Base-by-base conservation (phyloP, 23 tunicate species). In the Oikopleura dioica region DNA sequence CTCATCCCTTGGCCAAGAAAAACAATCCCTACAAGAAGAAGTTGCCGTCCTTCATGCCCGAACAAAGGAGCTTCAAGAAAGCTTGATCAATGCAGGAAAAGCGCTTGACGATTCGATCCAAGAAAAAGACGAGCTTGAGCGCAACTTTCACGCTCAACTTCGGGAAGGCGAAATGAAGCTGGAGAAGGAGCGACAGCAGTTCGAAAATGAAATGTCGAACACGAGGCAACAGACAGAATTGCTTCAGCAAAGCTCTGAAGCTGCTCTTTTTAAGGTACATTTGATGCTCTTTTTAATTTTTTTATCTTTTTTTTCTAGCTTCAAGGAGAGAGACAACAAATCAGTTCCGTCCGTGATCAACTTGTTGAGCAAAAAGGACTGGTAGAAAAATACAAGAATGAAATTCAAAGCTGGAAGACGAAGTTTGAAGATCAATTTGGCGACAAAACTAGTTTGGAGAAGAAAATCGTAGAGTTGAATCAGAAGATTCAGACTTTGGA, bases 261-360 rank as follows among this genome's bases (percentile, higher is more conserved):
- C 72, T 5, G 72, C 72, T 12, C 72, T 63, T 63, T 63, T 12
- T 63, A 63, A 63, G 26, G n/a, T n/a, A n/a, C n/a, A n/a, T n/a
- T n/a, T n/a, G n/a, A n/a, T n/a, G n/a, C n/a, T n/a, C n/a, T n/a
- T n/a, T n/a, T n/a, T n/a, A n/a, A n/a, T n/a, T n/a, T n/a, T n/a
- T n/a, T n/a, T n/a, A n/a, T n/a, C n/a, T n/a, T n/a, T n/a, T n/a
- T n/a, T n/a, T n/a, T n/a, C n/a, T n/a, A n/a, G n/a, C 72, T 63
- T 2, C 72, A 63, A 31, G 72, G 72, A 2, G 72, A 63, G 33
- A 23, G 72, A 2, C 72, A 63, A 28, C 72, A 63, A 63, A 63
- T 63, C 33, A 63, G 72, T 31, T 23, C 72, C 33, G 72, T 63
- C 29, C 16, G 33, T 2, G 72, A 63, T 28, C 72, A 63, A 63